Conservation (phyloP, 2,113 vertebrate genomes). For the Melanotaenia duboulayi region DNA sequence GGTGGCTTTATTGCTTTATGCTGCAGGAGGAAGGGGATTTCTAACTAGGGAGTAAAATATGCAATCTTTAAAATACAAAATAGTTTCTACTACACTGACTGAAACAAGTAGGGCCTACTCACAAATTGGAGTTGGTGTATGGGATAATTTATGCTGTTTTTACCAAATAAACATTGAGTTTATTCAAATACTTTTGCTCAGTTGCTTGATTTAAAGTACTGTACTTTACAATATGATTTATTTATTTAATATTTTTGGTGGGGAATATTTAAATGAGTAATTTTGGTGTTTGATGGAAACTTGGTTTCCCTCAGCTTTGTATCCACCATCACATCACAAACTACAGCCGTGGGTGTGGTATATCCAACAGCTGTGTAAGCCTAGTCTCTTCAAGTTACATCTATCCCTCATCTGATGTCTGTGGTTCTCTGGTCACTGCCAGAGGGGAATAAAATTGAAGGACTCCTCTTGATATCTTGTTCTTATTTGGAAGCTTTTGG, state of each 20-base stretch:
- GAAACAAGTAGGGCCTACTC: neutral
- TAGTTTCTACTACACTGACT: conserved; percentile 17
- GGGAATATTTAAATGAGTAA: neutral
- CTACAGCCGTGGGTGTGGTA: conserved; percentile 1
- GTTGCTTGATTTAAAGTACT: no score
- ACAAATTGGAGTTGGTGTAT: neutral
- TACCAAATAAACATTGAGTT: no score
- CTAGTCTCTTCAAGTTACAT: conserved; percentile 33
- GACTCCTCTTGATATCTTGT: conserved; percentile 47
- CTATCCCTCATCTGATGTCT: conserved; percentile 6
- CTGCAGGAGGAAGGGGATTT: conserved; percentile 44
- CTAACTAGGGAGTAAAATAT: conserved; percentile 28
- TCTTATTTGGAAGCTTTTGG: conserved; percentile 44
- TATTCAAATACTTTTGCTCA: no score
- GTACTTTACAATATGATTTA: no score
- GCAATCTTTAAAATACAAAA: conserved; percentile 23
- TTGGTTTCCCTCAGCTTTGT: neutral
- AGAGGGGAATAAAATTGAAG: conserved; percentile 28
- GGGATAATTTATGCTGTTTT: neutral
- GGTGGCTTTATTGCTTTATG: conserved; percentile 53
- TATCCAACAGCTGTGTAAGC: conserved; percentile 30
- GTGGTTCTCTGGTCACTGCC: conserved; percentile 2
- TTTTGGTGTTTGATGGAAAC: conserved; percentile 1
- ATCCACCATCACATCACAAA: conserved; percentile 14
- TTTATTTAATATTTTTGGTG: neutral